These are phyloP conservation scores for Hemibagrus wyckioides DNA, from an alignment of 2,113 vertebrate species.

Conservation along the genomic window DNA sequence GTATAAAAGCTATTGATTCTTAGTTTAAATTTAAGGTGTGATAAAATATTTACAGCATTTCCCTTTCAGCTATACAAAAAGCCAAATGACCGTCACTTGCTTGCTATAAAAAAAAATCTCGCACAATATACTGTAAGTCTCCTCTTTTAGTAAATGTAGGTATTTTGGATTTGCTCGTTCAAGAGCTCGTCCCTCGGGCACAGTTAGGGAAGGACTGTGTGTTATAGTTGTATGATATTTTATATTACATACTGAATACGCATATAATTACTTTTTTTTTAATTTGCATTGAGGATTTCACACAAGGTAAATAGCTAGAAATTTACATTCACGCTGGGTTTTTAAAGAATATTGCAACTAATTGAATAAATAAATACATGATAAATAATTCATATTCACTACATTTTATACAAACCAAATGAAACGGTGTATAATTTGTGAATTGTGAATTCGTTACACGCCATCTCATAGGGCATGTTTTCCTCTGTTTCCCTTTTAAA, in stretches of 20 bases:
- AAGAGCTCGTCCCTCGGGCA: neutral
- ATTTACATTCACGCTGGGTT: neutral
- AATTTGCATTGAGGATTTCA: neutral
- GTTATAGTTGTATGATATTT: neutral
- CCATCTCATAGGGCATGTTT: neutral
- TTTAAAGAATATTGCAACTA: neutral
- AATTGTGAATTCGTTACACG: neutral
- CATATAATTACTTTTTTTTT: neutral
- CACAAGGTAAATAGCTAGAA: neutral
- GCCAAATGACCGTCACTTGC: neutral
- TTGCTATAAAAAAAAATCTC: neutral
- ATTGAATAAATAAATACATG: conserved; percentile 57
- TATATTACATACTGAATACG: neutral
- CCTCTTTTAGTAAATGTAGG: neutral
- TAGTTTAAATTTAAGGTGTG: neutral
- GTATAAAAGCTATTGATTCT: too few species aligned
- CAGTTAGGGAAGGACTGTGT: neutral
- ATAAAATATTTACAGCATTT: neutral
- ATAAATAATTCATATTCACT: conserved; percentile 53
- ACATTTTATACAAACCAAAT: conserved; percentile 26
- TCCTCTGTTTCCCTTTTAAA: neutral
- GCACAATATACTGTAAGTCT: neutral
- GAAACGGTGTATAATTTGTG: conserved; percentile 24
- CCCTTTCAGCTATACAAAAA: neutral
- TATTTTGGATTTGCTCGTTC: neutral